Base-by-base conservation (phyloP, 2,797 vertebrate species). In the Ctenopoma multispine region DNA sequence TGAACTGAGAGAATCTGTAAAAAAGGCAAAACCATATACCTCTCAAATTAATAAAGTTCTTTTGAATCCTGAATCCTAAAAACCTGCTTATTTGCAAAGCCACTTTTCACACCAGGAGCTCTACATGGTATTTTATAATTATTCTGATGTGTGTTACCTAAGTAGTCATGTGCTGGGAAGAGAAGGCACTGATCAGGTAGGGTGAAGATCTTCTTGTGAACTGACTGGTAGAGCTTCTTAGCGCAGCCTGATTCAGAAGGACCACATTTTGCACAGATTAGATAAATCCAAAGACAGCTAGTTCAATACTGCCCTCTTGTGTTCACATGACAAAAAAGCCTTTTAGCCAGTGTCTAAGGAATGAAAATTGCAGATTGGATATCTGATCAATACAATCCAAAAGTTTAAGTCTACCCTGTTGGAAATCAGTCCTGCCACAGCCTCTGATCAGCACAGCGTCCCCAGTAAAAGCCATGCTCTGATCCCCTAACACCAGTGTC, bases 361-460 rank as follows among this genome's bases (percentile, higher is more conserved):
- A 46, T 48, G 2, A 20, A 15, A 8, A 43, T n/a, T n/a, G 69
- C n/a, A 4, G 27, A 10, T n/a, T n/a, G 4, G 36, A n/a, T 4
- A 11, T 15, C n/a, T 50, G 24, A 55, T 11, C n/a, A n/a, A n/a
- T n/a, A n/a, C n/a, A n/a, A n/a, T n/a, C n/a, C n/a, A n/a, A n/a
- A n/a, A n/a, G n/a, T n/a, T 34, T 34, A 34, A 34, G 8, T 29
- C 0, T 79, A 97, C 96, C 96, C 86, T 97, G 95, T 83, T 98
- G 97, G 86, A 98, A 98, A 87, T 98, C 97, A 0, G 97, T 98
- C 55, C 96, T 92, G 5, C 97, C 97, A 41, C 97, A 98, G 68
- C 96, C 96, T 69, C 96, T 88, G 82, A 98, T 96, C 34, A 98
- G 95, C 47, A 98, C 87, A 18, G 95, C 58, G 1, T 98, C 97